Percentiles rank a stretch among this genome's conserved stretches.
These are phyloP conservation scores for Folsomia manolachei DNA, from an alignment of 2,888 invertebrate species.

Conservation along the genomic window DNA sequence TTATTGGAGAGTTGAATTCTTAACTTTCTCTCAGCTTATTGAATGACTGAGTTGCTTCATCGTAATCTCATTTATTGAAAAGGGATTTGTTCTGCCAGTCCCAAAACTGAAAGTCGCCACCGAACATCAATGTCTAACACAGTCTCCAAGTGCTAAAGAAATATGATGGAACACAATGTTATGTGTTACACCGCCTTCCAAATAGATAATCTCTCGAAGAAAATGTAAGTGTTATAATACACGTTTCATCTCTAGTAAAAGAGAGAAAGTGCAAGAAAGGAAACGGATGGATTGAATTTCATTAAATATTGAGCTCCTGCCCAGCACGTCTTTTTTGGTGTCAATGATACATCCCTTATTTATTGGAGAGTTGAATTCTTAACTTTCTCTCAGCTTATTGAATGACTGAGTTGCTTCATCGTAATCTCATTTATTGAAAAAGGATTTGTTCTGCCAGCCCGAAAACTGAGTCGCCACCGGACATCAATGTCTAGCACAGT, in stretches of 20 bases:
- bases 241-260: too few relatives aligned
- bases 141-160: background rate
- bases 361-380: background rate
- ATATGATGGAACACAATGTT: background rate
- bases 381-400: background rate
- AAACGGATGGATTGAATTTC: conserved; percentile 3
- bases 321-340: background rate
- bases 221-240: too few relatives aligned
- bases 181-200: background rate
- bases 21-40: background rate
- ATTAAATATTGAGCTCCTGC: background rate
- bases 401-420: conserved; percentile 4
- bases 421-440: background rate
- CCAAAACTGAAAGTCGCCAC: background rate
- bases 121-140: background rate
- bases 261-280: too few relatives aligned
- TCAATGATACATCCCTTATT: conserved; percentile 8
- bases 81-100: background rate
- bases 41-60: conserved; percentile 4
- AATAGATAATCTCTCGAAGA: too few relatives aligned
- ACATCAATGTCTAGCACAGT: background rate
- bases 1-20: background rate
- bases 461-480: background rate
- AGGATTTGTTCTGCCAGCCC: background rate
- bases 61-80: background rate